Evolutionary conservation across 2,888 invertebrate genomes (phyloP), one percentile per base, ranked within the genome.

Genomic region (Trichopria drosophilae): DNA sequence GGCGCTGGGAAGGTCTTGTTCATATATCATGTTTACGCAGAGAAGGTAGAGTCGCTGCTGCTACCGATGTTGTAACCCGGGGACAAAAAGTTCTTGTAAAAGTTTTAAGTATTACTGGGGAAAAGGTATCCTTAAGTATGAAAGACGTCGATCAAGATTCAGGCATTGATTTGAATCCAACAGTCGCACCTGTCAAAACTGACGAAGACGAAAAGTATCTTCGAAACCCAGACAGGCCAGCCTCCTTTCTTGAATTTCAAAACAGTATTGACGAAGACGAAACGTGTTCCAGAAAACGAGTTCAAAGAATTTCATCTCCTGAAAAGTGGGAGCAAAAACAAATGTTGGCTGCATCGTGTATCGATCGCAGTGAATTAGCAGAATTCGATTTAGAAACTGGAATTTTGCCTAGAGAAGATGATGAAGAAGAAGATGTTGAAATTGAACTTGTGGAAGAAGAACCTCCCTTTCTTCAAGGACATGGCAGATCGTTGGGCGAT

Each of bases 391-490:
- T 95, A 53, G 97, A 98, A 72, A 93, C 93, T 7, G 98, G 96
- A 32, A 76, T 90, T 4, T 76, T 94, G 6, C 93, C 93, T 0
- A 93, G 93, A 73, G 90, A 92, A 61, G 92, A 91, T 64, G 91
- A 91, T 50, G 98, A 98, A 44, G 99, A 99, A 68, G 98, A 98
- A 44, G 99, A 99, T 68, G 87, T 95, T 45, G 94, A 95, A 79
- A 96, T 99, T 59, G 99, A 99, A 76, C 80, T 99, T 51, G 96
- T 97, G 0, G 99, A 99, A 76, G 99, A 99, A 46, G 98, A 99
- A 70, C 93, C 98, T 0, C 93, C 97, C 0, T 99, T 99, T 77
- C 79, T 99, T 2, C 86, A 89, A 51, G 91, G 94, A 12, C 88
- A 94, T 72, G 95, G 95, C 0, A 80, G 95, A 55, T 90, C 92